Evolutionary conservation across 2,113 vertebrate genomes (phyloP), one percentile per base, ranked within the genome.

Genomic region (Trematocara variabile): DNA sequence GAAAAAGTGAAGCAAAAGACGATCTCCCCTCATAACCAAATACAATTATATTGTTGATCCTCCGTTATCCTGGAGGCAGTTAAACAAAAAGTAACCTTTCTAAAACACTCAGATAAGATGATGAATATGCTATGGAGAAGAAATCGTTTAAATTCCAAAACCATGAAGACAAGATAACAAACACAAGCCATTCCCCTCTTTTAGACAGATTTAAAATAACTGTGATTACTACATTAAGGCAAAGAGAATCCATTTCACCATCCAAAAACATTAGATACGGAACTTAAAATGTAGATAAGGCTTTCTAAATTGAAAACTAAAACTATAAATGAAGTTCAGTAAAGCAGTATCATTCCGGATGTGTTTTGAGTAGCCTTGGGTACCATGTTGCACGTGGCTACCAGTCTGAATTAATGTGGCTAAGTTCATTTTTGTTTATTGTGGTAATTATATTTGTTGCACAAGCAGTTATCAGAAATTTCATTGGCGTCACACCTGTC

Each of bases 31-130:
- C 54, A 58, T 41, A 20, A 30, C 77, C 25, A 60, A 88, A 86
- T 82, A 82, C 83, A 77, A 33, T 58, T 87, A 63, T 87, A 50
- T 52, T 92, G 86, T 91, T 93, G 78, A 88, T 68, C 37, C 81
- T 90, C 39, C 33, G 13, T 87, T 94, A 88, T 92, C 86, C 34
- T 11, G 16, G 70, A 89, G 48, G 55, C 80, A 28, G 34, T 80
- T 90, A 86, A 87, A 86, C 53, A 90, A 86, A 80, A 88, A 83
- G 46, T 75, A 82, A 84, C 80, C 75, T 84, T 92, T 88, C 56
- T 77, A 86, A 90, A 94, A 93, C 87, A 87, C 39, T 84, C 34
- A 9, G 92, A 93, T 93, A 91, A 91, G 82, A 80, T 25, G 55
- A 73, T 53, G 28, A 60, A 81, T 68, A 77, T 77, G 79, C 79